These are phyloP conservation scores for Penelope pileata DNA, from an alignment of 2,113 vertebrate species.

Conservation along the genomic window DNA sequence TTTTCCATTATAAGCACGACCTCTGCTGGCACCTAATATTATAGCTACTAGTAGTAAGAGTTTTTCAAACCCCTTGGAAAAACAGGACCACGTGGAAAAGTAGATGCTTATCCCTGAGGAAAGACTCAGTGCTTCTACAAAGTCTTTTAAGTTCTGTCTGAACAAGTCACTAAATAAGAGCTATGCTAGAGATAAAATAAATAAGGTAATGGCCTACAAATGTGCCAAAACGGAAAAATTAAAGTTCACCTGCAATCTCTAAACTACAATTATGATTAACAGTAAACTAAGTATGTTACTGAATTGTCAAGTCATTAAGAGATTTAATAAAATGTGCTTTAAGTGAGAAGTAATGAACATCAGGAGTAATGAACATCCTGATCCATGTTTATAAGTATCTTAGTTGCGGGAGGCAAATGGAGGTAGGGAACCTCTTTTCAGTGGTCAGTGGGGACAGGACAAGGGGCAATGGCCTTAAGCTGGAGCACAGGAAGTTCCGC, in stretches of 20 bases:
- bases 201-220: not conserved
- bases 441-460: too few species aligned
- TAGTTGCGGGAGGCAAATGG: too few species aligned
- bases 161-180: not conserved
- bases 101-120: not conserved
- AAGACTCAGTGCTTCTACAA: not conserved
- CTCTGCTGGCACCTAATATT: constrained; percentile 40
- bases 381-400: too few species aligned
- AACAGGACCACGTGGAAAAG: not conserved
- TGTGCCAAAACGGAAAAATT: not conserved
- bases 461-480: too few species aligned
- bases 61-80: not conserved
- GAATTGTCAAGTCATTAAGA: not conserved
- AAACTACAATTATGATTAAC: not conserved
- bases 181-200: not conserved
- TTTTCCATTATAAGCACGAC: not conserved
- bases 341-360: not conserved
- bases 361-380: too few species aligned
- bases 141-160: not conserved
- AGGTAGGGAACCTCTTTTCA: too few species aligned
- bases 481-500: too few species aligned
- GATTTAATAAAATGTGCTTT: not conserved
- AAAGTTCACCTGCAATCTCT: not conserved
- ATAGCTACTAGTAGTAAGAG: not conserved
- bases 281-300: not conserved